A percentile compares a stretch with the other conserved stretches of the same genome.
phyloP scores from a whole-genome alignment of 2,888 invertebrate genomes.

The Epistrophella euchroma region DNA sequence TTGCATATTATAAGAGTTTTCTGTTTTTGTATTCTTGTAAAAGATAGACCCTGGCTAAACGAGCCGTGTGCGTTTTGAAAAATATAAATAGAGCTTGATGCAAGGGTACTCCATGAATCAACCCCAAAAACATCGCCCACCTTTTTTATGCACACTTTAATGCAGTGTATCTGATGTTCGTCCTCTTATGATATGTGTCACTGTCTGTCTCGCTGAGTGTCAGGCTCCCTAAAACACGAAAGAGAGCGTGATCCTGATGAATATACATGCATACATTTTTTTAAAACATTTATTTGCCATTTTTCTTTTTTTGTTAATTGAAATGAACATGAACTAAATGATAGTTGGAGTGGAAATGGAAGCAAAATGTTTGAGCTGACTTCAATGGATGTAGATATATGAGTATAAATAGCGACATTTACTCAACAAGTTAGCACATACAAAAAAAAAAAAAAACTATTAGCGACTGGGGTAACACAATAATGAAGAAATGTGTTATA shows the following conservation, averaged over 20 bases:
- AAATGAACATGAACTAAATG: slow-evolving; percentile 72
- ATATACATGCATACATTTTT: neutral
- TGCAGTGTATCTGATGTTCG: slow-evolving; percentile 49
- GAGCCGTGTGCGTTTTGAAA: slow-evolving; percentile 64
- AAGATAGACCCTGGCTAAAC: slow-evolving; percentile 36
- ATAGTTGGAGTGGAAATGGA: slow-evolving; percentile 64
- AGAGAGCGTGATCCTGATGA: slow-evolving; percentile 41
- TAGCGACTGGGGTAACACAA: neutral
- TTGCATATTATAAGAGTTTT: slow-evolving; percentile 35
- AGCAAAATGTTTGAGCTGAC: slow-evolving; percentile 43
- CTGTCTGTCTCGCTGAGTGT: slow-evolving; percentile 50
- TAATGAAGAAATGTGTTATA: slow-evolving; percentile 65
- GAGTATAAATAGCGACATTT: slow-evolving; percentile 61
- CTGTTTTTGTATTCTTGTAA: neutral
- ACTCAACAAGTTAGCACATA: slow-evolving; percentile 69
- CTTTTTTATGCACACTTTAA: slow-evolving; percentile 56
- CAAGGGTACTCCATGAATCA: neutral
- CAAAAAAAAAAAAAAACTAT: slow-evolving; percentile 35
- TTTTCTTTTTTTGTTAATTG: slow-evolving; percentile 48
- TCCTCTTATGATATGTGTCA: slow-evolving; percentile 58
- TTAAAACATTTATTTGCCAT: slow-evolving; percentile 9
- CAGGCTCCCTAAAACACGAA: slow-evolving; percentile 38
- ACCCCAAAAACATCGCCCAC: neutral
- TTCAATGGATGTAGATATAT: slow-evolving; percentile 16
- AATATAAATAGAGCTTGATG: slow-evolving; percentile 68